phyloP scores from a whole-genome alignment of 2,797 vertebrate genomes.

The Phoxinus dragarum region DNA sequence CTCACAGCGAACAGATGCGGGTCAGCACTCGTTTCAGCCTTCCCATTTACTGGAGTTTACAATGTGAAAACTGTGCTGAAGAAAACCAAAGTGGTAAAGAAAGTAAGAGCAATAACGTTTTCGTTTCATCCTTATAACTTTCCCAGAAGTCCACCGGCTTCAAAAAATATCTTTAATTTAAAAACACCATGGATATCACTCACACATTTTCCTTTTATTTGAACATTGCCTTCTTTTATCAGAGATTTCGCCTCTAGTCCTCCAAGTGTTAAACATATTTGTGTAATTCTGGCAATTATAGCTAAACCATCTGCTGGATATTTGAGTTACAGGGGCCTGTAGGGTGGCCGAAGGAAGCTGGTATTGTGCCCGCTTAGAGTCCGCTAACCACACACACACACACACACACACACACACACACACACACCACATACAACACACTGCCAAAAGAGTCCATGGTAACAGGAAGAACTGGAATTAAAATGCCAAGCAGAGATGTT shows the following conservation, averaged over 20 bases:
- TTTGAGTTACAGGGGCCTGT: constrained; percentile 60
- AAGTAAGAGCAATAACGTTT: not conserved
- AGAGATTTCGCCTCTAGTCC: not conserved
- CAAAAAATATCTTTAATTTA: not conserved
- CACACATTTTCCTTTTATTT: not conserved
- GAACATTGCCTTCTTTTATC: not conserved
- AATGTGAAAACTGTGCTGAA: not conserved
- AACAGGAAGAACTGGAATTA: constrained; percentile 49
- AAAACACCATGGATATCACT: not conserved
- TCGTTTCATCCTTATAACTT: not conserved
- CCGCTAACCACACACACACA: constrained; percentile 32
- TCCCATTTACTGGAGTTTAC: not conserved
- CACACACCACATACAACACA: constrained; percentile 22
- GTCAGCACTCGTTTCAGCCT: not conserved
- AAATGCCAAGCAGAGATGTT: constrained; percentile 23
- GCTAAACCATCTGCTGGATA: constrained; percentile 53
- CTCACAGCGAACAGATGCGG: constrained; percentile 2
- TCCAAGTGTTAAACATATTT: constrained; percentile 27
- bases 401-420: constrained; percentile 6
- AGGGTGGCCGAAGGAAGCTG: constrained; percentile 73
- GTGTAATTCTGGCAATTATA: constrained; percentile 53
- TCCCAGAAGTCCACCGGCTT: not conserved
- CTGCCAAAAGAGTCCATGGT: constrained; percentile 50
- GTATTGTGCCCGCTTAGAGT: constrained; percentile 70
- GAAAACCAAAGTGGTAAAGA: not conserved